Percentiles rank a stretch among this genome's conserved stretches.
Evolutionary conservation across 2,888 invertebrate species (phyloP).

Genomic region (Podotricha telesiphe): DNA sequence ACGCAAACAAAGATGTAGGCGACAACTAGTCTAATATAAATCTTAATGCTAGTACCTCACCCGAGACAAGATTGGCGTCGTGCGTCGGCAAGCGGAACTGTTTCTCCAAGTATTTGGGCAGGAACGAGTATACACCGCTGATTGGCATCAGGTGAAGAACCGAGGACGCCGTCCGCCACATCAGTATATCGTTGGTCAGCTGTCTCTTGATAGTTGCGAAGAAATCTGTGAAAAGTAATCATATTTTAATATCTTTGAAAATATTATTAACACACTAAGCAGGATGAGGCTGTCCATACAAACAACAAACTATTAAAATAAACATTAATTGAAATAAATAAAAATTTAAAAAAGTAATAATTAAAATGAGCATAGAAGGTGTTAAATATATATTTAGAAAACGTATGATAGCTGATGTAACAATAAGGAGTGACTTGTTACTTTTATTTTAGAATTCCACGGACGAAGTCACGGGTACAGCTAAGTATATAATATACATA

Average conservation of each 20-base stretch:
- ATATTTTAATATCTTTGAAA: background rate
- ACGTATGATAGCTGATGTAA: no score
- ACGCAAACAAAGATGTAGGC: background rate
- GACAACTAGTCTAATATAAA: slow-evolving; percentile 29
- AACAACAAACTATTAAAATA: no score
- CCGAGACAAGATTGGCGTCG: slow-evolving; percentile 95
- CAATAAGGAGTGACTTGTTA: no score
- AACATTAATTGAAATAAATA: no score
- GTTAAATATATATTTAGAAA: no score
- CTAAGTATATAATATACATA: no score
- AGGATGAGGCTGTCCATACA: no score
- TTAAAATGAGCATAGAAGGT: no score
- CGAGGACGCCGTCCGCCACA: slow-evolving; percentile 95
- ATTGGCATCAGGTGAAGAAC: slow-evolving; percentile 95
- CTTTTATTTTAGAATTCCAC: no score
- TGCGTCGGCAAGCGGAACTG: slow-evolving; percentile 95
- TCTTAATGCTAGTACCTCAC: slow-evolving; percentile 77
- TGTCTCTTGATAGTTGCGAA: slow-evolving; percentile 85
- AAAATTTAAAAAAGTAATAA: no score
- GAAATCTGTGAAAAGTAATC: slow-evolving; percentile 60
- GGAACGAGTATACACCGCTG: slow-evolving; percentile 95
- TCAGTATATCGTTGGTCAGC: slow-evolving; percentile 93
- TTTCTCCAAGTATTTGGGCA: slow-evolving; percentile 96
- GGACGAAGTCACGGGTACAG: no score
- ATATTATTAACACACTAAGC: no score